A percentile compares a stretch with the other conserved stretches of the same genome.
Evolutionary conservation across 2,888 invertebrate genomes (phyloP).

Genomic region (Xylota segnis): DNA sequence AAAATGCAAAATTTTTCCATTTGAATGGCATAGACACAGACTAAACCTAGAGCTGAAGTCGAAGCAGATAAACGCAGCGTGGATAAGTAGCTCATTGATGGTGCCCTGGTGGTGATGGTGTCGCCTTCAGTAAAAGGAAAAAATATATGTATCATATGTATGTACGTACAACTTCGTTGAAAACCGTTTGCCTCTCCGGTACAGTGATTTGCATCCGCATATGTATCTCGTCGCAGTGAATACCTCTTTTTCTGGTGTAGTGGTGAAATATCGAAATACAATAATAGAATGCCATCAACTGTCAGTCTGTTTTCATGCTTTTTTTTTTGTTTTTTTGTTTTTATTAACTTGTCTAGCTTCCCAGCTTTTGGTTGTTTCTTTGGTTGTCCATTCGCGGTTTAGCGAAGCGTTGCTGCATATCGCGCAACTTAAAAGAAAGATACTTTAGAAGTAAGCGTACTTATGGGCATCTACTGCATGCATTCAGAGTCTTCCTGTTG

Average conservation of each 20-base stretch:
- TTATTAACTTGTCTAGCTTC: slow-evolving; percentile 47
- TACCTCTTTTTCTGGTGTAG: not conserved
- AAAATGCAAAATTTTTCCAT: slow-evolving; percentile 72
- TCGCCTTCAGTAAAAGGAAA: slow-evolving; percentile 49
- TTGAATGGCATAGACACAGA: slow-evolving; percentile 47
- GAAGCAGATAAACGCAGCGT: slow-evolving; percentile 24
- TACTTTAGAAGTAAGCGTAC: not conserved
- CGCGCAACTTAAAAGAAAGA: slow-evolving; percentile 15
- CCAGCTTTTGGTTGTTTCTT: slow-evolving; percentile 25
- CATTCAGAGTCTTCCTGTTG: no score
- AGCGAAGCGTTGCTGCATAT: slow-evolving; percentile 61
- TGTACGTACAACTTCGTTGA: slow-evolving; percentile 12
- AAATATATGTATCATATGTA: not conserved
- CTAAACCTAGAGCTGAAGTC: slow-evolving; percentile 16
- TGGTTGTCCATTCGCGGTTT: slow-evolving; percentile 46
- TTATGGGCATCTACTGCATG: slow-evolving; percentile 2
- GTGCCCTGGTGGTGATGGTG: slow-evolving; percentile 43
- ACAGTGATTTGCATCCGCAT: slow-evolving; percentile 72
- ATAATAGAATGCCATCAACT: slow-evolving; percentile 71
- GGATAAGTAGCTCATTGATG: slow-evolving; percentile 70
- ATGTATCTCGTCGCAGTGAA: slow-evolving; percentile 6
- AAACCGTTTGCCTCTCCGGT: slow-evolving; percentile 57
- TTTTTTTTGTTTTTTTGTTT: slow-evolving; percentile 22
- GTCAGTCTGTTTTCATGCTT: slow-evolving; percentile 39
- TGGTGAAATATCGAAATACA: slow-evolving; percentile 72